These are phyloP conservation scores for Siphlonurus alternatus DNA, from an alignment of 2,888 invertebrate species.

Conservation along the genomic window DNA sequence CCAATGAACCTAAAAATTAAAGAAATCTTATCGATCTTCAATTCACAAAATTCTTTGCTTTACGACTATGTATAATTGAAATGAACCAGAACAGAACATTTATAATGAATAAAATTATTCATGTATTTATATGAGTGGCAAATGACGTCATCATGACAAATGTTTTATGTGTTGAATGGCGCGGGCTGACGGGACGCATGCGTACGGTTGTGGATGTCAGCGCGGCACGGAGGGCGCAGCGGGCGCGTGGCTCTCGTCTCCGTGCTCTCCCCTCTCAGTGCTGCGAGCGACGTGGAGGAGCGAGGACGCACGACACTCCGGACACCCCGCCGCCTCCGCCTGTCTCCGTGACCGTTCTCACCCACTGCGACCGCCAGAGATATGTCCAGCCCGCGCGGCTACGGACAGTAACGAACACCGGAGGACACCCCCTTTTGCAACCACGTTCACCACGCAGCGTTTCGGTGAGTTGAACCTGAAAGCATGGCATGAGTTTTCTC, in stretches of 20 bases:
- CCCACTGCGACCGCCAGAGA: no score
- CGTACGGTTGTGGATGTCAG: not conserved
- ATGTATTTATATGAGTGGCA: no score
- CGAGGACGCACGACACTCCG: not conserved
- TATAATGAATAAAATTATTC: no score
- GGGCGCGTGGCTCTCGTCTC: not conserved
- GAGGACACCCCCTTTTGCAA: not conserved
- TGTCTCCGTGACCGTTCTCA: not conserved
- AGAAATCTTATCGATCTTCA: no score
- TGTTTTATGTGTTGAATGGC: no score
- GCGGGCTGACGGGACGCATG: not conserved
- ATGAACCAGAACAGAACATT: no score
- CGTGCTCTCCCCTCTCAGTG: not conserved
- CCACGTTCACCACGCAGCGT: not conserved
- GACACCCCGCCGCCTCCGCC: not conserved
- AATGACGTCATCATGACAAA: no score
- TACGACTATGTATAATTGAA: no score
- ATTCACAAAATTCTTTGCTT: no score
- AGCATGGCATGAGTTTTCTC: not conserved
- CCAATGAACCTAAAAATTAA: no score
- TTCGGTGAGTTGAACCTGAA: not conserved
- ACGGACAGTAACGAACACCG: not conserved
- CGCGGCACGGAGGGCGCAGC: not conserved
- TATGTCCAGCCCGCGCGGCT: no score
- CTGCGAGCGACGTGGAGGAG: not conserved